Evolutionary conservation across 2,888 invertebrate genomes (phyloP).

Genomic region (Cryptosula pallasiana): DNA sequence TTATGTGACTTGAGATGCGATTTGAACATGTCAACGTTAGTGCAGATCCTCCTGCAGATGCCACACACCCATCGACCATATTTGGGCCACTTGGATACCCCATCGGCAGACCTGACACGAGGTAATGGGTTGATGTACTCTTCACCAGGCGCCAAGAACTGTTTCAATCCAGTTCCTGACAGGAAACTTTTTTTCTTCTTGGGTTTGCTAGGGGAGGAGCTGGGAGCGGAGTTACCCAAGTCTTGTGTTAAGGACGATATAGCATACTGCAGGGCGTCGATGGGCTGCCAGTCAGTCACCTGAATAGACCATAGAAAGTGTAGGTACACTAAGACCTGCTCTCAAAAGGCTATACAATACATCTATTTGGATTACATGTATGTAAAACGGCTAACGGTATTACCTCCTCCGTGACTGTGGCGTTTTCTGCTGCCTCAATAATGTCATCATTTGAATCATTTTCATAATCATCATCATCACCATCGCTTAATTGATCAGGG

Average conservation of each 20-base stretch:
- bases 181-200: neutral
- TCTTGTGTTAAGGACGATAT: neutral
- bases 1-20: neutral
- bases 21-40: neutral
- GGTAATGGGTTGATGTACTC: slow-evolving; percentile 1
- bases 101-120: neutral
- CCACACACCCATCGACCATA: slow-evolving; percentile 6
- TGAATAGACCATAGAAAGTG: neutral
- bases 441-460: too few species aligned
- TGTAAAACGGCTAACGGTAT: too few species aligned
- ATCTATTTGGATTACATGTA: too few species aligned
- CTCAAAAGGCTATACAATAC: too few species aligned
- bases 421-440: too few species aligned
- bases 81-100: neutral
- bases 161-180: neutral
- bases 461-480: too few species aligned
- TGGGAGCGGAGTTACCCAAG: neutral
- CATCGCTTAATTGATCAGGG: too few species aligned
- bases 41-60: neutral
- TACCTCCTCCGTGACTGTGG: too few species aligned
- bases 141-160: neutral
- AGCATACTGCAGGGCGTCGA: neutral
- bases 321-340: too few species aligned
- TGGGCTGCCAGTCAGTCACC: slow-evolving; percentile 3
- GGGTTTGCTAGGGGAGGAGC: neutral